These are phyloP conservation scores for Icerya purchasi DNA, from an alignment of 2,888 invertebrate genomes.

Conservation along the genomic window DNA sequence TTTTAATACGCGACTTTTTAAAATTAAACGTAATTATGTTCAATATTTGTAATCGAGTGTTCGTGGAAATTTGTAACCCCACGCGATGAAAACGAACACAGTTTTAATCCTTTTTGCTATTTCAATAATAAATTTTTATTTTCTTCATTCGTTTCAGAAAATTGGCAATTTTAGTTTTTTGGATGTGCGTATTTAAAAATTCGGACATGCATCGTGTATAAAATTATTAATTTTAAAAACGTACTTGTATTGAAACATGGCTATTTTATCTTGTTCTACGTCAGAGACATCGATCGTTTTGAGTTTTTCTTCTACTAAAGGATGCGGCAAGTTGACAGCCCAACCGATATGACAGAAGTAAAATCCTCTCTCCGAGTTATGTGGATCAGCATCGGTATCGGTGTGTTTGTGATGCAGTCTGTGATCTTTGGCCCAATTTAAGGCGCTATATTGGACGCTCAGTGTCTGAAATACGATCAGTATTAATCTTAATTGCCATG, in stretches of 20 bases:
- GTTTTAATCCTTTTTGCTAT: too few species aligned
- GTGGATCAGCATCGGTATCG: constrained; percentile 28
- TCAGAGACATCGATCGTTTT: constrained; percentile 65
- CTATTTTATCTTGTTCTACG: constrained; percentile 53
- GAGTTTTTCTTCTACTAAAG: constrained; percentile 38
- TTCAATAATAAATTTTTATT: too few species aligned
- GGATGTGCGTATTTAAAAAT: too few species aligned
- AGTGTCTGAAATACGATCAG: constrained; percentile 16
- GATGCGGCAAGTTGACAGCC: constrained; percentile 28
- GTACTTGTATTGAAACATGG: constrained; percentile 70
- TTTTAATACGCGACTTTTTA: too few species aligned
- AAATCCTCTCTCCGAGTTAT: constrained; percentile 30
- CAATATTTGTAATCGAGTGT: too few species aligned
- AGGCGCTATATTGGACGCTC: constrained; percentile 15
- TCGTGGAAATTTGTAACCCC: too few species aligned
- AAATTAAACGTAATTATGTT: too few species aligned
- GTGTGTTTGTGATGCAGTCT: constrained; percentile 28
- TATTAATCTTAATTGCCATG: constrained; percentile 15
- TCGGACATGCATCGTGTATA: too few species aligned
- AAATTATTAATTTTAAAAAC: constrained; percentile 22
- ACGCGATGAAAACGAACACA: too few species aligned
- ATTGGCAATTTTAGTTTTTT: too few species aligned
- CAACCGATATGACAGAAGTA: constrained; percentile 35
- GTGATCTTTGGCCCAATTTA: constrained; percentile 26
- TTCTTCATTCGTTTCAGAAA: too few species aligned